Conservation (phyloP, 2,113 vertebrate genomes). For the Macquaria ambigua region DNA sequence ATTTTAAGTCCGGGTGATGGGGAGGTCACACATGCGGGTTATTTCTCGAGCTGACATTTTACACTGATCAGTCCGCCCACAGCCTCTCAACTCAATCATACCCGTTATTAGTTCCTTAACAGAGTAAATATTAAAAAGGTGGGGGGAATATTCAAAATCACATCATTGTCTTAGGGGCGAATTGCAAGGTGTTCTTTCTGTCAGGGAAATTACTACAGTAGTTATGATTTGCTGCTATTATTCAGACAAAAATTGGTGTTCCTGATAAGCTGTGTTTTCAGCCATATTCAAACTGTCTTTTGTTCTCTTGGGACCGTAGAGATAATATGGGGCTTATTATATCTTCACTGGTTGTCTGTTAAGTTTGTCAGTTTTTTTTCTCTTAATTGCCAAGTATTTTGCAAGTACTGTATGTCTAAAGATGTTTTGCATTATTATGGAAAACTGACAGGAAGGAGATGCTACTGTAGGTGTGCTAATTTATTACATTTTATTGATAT, state of each 20-base stretch:
- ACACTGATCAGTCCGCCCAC: constrained; percentile 16
- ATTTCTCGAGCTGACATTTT: constrained; percentile 37
- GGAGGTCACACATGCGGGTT: constrained; percentile 19
- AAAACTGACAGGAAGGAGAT: neutral
- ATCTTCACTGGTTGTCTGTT: neutral
- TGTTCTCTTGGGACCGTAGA: neutral
- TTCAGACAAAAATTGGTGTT: neutral
- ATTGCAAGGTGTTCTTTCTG: neutral
- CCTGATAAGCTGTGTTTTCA: neutral
- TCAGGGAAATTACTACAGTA: neutral
- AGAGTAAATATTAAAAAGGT: neutral
- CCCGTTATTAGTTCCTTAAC: constrained; percentile 9
- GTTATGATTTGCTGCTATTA: neutral
- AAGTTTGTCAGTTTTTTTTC: neutral
- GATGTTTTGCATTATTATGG: neutral
- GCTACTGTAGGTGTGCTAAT: neutral
- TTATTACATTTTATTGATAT: neutral
- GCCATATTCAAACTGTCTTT: neutral
- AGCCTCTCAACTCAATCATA: constrained; percentile 13
- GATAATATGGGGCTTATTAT: constrained; percentile 5
- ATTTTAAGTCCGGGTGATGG: constrained; percentile 42
- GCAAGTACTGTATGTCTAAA: neutral
- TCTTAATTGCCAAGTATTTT: neutral
- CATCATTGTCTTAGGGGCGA: neutral
- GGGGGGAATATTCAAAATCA: neutral